Evolutionary conservation across 64 coral and sea anemone genomes (phyloP).

Genomic region (Pocillopora damicornis): DNA sequence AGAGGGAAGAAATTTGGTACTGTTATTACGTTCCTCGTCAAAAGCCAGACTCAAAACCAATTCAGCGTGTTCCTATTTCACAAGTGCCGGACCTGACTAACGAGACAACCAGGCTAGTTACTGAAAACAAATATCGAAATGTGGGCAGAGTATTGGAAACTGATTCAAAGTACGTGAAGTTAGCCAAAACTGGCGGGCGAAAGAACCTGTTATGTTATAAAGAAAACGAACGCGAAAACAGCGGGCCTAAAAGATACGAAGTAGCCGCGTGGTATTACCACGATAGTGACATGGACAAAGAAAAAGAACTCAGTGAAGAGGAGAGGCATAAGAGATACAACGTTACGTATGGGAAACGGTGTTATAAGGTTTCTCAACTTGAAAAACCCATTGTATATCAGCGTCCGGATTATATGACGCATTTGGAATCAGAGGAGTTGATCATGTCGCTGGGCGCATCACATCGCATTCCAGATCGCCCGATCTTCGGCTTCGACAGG

Average conservation of each 20-base stretch:
- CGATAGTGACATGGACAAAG: neutral
- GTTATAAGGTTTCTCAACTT: constrained; percentile 28
- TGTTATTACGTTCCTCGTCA: constrained; percentile 14
- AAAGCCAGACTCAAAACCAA: constrained; percentile 2
- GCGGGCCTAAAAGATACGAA: constrained; percentile 14
- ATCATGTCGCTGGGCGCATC: neutral
- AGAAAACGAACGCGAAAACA: constrained; percentile 26
- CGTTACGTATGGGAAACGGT: constrained; percentile 26
- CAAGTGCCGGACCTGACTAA: constrained; percentile 56
- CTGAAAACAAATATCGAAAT: neutral
- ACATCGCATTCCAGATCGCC: constrained; percentile 2
- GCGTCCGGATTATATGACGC: constrained; percentile 57
- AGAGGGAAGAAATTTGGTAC: constrained; percentile 58
- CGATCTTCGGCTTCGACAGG: constrained; percentile 51
- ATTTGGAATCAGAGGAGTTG: constrained; percentile 10
- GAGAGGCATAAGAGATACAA: constrained; percentile 21
- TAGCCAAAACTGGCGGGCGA: constrained; percentile 60
- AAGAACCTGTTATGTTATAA: constrained; percentile 38
- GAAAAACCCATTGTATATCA: constrained; percentile 2
- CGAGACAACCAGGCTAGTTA: neutral
- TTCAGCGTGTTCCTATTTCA: constrained; percentile 33
- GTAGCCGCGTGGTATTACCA: constrained; percentile 57
- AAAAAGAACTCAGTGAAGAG: constrained; percentile 16
- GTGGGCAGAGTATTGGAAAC: neutral
- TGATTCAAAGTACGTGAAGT: constrained; percentile 49